phyloP scores from a whole-genome alignment of 2,113 vertebrate genomes.

The Istiophorus platypterus region DNA sequence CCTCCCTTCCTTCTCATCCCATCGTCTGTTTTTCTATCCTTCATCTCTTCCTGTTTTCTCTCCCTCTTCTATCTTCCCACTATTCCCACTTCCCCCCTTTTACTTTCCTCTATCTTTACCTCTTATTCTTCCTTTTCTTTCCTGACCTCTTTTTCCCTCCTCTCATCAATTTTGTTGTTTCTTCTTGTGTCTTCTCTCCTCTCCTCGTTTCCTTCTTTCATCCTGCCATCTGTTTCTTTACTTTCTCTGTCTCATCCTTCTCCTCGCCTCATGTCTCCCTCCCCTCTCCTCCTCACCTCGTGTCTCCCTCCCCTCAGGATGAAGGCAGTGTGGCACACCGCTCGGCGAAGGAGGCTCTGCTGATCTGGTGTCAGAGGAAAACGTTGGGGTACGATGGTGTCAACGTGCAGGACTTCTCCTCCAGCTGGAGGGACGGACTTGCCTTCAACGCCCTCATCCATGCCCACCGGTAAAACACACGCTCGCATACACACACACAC shows the following conservation, averaged over 20 bases:
- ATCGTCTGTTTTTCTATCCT: too few species aligned
- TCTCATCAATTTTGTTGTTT: too few species aligned
- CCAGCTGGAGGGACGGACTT: constrained; percentile 91
- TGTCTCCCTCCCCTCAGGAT: constrained; percentile 71
- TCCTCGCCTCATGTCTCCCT: too few species aligned
- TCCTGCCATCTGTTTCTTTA: too few species aligned
- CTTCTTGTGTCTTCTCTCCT: background rate
- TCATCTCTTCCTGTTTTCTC: background rate
- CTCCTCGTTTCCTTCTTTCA: too few species aligned
- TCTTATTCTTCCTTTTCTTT: background rate
- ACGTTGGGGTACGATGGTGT: constrained; percentile 88
- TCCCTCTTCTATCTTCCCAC: background rate
- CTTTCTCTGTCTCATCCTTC: too few species aligned
- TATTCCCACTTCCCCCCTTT: background rate
- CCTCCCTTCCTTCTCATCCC: too few species aligned
- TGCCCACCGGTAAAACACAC: constrained; percentile 86
- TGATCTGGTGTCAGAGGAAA: constrained; percentile 94
- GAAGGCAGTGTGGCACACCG: constrained; percentile 84
- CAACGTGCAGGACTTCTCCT: constrained; percentile 89
- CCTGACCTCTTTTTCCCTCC: background rate
- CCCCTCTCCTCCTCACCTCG: too few species aligned
- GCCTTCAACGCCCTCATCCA: constrained; percentile 93
- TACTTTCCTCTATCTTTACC: background rate
- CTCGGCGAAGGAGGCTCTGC: constrained; percentile 91
- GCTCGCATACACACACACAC: constrained; percentile 59